Percentiles rank a stretch among this genome's conserved stretches.
These are phyloP conservation scores for Micromys minutus DNA, from an alignment of 2,113 vertebrate species.

Conservation along the genomic window DNA sequence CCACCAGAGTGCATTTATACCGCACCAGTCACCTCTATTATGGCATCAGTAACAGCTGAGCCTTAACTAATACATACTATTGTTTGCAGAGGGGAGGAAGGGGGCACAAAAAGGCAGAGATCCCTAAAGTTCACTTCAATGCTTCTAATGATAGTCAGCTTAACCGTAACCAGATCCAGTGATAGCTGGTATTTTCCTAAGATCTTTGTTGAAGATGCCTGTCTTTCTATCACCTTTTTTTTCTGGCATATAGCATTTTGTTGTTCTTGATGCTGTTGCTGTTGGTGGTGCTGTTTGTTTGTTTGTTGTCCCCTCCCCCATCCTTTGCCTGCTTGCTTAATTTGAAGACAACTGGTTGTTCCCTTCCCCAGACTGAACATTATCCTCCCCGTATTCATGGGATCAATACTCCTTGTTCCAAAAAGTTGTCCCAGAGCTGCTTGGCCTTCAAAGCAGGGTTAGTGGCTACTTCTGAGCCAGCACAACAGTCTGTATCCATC, in stretches of 20 bases:
- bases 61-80: background rate
- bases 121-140: accelerated
- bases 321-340: too few relatives aligned
- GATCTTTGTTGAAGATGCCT: background rate
- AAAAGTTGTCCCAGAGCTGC: background rate
- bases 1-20: background rate
- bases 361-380: background rate
- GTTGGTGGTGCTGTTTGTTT: too few relatives aligned
- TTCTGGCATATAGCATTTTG: background rate
- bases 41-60: too few relatives aligned
- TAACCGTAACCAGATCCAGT: background rate
- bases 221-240: background rate
- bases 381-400: background rate
- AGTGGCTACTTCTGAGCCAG: too few relatives aligned
- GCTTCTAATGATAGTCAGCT: background rate
- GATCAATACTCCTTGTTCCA: background rate
- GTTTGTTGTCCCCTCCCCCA: background rate
- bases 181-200: background rate
- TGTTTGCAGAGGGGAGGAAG: too few relatives aligned
- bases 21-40: accelerated
- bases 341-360: background rate
- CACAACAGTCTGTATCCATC: background rate
- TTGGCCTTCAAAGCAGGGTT: background rate
- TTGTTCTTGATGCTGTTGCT: too few relatives aligned
- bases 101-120: background rate